Base-by-base conservation (phyloP, 2,888 invertebrate species). In the Carterocephalus palaemon region DNA sequence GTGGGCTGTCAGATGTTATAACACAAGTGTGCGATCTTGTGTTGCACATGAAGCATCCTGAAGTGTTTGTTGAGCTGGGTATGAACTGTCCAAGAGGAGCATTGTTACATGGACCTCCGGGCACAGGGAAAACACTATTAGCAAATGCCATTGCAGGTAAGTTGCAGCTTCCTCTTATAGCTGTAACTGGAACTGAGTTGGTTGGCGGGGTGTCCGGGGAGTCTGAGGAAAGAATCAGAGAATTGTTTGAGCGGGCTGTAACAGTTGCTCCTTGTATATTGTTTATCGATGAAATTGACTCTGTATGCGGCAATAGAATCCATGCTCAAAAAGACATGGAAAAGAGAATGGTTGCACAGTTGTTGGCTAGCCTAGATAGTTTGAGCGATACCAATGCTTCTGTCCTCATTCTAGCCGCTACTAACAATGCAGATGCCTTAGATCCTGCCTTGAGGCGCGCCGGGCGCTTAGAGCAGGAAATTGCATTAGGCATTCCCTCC, bases 241-340 rank as follows among this genome's bases (percentile, higher is more conserved):
- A 96, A 57, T 77, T 98, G 7, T 99, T 99, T 82, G 94, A 96
- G 23, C 91, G 93, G 66, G 97, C 98, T 1, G 72, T 89, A 4
- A 81, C 90, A 37, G 76, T 89, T 46, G 90, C 95, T 5, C 96
- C 96, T 0, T 94, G 95, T 70, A 90, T 98, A 7, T 77, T 98
- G 23, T 97, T 98, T 67, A 92, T 99, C 51, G 99, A 99, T 81
- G 98, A 99, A 85, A 95, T 99, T 48, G 99, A 99, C 86, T 92
- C 96, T n/a, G 93, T 99, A 31, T 95, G 96, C 19, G 95, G 94
- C 3, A 95, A 96, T 70, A 88, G 97, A 64, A 92, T 96, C 45
- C 92, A 92, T 60, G 96, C 96, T 2, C 95, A 95, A 62, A 93
- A 95, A 70, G 98, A 97, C 64, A 99, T 99, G 98, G 98, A 99